Conservation (phyloP, 1,140 invertebrate genomes). For the Drosophila malerkotliana region DNA sequence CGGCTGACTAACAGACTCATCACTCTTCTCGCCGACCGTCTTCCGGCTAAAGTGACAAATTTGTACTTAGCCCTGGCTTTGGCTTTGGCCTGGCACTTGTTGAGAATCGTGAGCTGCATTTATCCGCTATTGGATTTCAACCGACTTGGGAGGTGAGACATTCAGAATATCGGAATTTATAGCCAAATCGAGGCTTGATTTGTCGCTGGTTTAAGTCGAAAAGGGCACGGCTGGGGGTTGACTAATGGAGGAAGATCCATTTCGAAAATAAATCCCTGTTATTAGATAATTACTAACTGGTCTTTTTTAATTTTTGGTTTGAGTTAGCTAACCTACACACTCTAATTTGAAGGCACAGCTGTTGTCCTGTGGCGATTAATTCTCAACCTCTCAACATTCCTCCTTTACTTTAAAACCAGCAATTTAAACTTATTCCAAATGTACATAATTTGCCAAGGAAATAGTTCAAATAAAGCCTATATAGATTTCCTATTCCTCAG, state of each 20-base stretch:
- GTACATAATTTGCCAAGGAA: constrained; percentile 37
- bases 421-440: constrained; percentile 30
- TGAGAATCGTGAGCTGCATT: constrained; percentile 76
- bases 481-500: neutral
- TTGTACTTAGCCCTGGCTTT: constrained; percentile 51
- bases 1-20: constrained; percentile 48
- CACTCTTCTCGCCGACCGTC: constrained; percentile 28
- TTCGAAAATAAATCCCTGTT: neutral
- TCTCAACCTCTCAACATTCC: constrained; percentile 26
- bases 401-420: constrained; percentile 3
- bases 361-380: constrained; percentile 2
- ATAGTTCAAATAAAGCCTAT: constrained; percentile 36
- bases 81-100: constrained; percentile 53
- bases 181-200: constrained; percentile 29
- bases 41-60: constrained; percentile 67
- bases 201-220: neutral
- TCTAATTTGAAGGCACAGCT: constrained; percentile 13
- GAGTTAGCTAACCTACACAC: neutral
- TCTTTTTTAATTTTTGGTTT: neutral
- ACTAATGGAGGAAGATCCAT: too few species aligned
- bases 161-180: constrained; percentile 52
- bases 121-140: constrained; percentile 71
- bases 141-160: neutral
- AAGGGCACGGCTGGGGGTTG: too few species aligned
- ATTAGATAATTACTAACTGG: neutral